Percentiles rank a stretch among this genome's conserved stretches.
Evolutionary conservation across 2,888 invertebrate genomes (phyloP).

Genomic region (Dryobota labecula): DNA sequence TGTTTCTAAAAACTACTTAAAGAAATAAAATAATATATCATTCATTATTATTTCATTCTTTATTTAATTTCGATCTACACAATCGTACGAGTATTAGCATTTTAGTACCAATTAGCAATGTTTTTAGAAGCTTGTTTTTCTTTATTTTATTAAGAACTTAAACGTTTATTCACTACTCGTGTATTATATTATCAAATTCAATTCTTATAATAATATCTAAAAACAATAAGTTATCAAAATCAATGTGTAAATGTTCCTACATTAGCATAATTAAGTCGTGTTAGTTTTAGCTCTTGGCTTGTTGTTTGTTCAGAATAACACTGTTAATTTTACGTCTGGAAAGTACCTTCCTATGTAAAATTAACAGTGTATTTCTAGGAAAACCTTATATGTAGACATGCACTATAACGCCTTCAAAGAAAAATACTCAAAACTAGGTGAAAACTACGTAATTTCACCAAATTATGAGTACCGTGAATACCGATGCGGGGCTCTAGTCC

Average conservation of each 20-base stretch:
- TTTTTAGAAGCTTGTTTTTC: neutral
- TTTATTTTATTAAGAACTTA: conserved; percentile 4
- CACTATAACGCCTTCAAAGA: neutral
- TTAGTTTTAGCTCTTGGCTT: conserved; percentile 30
- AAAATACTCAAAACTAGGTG: neutral
- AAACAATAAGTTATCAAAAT: neutral
- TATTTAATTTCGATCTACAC: too few relatives aligned
- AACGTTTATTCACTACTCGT: neutral
- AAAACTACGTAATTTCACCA: neutral
- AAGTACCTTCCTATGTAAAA: too few relatives aligned
- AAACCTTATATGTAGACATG: neutral
- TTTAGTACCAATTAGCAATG: neutral
- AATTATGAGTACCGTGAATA: neutral
- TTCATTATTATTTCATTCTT: too few relatives aligned
- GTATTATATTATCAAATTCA: neutral
- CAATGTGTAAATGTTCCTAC: too few relatives aligned
- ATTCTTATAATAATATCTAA: neutral
- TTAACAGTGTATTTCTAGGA: conserved; percentile 12
- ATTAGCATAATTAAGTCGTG: conserved; percentile 40
- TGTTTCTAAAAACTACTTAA: too few relatives aligned
- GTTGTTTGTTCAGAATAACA: conserved; percentile 15
- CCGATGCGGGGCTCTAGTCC: neutral
- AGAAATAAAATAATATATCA: too few relatives aligned
- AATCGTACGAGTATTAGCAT: conserved; percentile 6
- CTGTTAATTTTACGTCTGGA: conserved; percentile 5